Evolutionary conservation across 2,888 invertebrate species (phyloP), one percentile per base, ranked within the genome.

Genomic region (Gymnosoma rotundatum): DNA sequence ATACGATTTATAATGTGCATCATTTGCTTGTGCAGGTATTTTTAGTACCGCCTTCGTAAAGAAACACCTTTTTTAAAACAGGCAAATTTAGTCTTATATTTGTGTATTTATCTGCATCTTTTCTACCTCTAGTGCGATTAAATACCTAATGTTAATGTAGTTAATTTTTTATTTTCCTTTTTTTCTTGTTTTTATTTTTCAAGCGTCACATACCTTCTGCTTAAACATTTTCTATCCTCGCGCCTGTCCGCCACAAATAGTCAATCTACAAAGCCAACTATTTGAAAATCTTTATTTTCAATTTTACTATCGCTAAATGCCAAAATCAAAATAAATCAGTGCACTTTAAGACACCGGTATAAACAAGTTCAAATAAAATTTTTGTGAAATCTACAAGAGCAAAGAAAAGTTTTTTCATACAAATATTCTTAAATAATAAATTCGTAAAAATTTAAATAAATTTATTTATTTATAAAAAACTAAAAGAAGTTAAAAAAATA

Each of bases 321-420:
- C 42, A 61, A 79, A 83, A 76, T 78, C 76, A 80, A 84, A 84
- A 84, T 78, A 84, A 78, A 74, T 84, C 84, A 84, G 84, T 84
- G 60, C 70, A 78, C 36, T 74, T 84, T 78, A 64, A 78, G 81
- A 81, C 76, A 73, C 84, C 84, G 84, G 84, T 70, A 60, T 84
- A 70, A 81, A 81, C 64, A 75, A 74, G 52, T 66, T 83, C 8
- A 50, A 48, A 60, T 20, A 56, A 56, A 48, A 32, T 20, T 32
- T 61, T 61, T 36, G 10, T 61, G 4, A 20, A 54, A 54, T 69
- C 42, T 50, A 7, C 2, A 21, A 52, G 60, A 54, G 25, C 8
- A 54, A 56, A 56, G 54, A 36, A n/a, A 69, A 50, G 18, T 0
- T 16, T 18, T 21, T 3, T 32, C 12, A 21, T 0, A 50, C 8